A percentile compares a stretch with the other conserved stretches of the same genome.
Conservation (phyloP, 1,140 invertebrate species). For the Varroa destructor region DNA sequence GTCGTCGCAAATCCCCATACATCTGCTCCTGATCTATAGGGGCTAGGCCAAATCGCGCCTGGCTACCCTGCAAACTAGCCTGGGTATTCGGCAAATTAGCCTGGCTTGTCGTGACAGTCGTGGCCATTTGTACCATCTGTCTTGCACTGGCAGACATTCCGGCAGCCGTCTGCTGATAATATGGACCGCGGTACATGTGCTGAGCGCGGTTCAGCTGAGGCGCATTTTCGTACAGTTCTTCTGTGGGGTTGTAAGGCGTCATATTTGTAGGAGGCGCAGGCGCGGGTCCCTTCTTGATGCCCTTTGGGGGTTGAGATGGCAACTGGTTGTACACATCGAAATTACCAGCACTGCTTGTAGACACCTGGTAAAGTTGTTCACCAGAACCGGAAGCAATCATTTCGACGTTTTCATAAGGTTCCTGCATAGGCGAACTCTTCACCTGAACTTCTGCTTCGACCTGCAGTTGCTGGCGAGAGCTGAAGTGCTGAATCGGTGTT, state of each 20-base stretch:
- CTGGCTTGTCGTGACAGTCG: not conserved
- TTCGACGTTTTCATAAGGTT: too few relatives aligned
- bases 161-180: not conserved
- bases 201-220: slow-evolving; percentile 2
- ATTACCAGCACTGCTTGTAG: too few relatives aligned
- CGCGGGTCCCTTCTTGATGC: not conserved
- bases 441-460: too few relatives aligned
- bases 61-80: not conserved
- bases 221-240: slow-evolving; percentile 16
- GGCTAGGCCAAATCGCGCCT: too few relatives aligned
- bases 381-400: too few relatives aligned
- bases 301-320: not conserved
- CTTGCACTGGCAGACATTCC: not conserved
- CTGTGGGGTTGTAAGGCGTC: not conserved
- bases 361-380: too few relatives aligned
- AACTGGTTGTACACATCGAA: slow-evolving; percentile 9
- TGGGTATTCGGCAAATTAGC: not conserved
- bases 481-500: too few relatives aligned
- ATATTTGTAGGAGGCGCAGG: slow-evolving; percentile 1
- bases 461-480: too few relatives aligned
- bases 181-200: slow-evolving; percentile 1
- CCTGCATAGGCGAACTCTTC: too few relatives aligned
- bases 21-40: not conserved
- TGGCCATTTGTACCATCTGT: not conserved
- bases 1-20: not conserved